A percentile compares a stretch with the other conserved stretches of the same genome.
Conservation (phyloP, 2,113 vertebrate genomes). For the Xenopus laevis region DNA sequence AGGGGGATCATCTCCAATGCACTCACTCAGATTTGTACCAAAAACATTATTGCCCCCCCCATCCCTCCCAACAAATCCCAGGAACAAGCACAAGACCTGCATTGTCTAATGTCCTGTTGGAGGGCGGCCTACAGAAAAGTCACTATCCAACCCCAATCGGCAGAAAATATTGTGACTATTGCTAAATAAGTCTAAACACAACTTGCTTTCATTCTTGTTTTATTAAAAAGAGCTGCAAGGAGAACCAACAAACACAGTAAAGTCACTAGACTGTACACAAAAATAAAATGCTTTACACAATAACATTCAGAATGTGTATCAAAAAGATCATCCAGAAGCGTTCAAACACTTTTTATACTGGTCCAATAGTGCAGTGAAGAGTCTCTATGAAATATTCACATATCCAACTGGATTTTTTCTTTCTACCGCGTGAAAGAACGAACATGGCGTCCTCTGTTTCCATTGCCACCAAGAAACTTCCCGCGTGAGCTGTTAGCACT, state of each 20-base stretch:
- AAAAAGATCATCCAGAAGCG: slow-evolving; percentile 66
- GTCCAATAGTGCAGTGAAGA: slow-evolving; percentile 67
- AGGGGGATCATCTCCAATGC: no score
- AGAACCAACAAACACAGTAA: slow-evolving; percentile 54
- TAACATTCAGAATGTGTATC: slow-evolving; percentile 70
- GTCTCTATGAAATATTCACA: slow-evolving; percentile 51
- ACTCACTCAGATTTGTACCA: no score
- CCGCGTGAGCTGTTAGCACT: slow-evolving; percentile 86
- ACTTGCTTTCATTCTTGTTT: background rate
- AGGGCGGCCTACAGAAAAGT: no score
- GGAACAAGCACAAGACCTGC: no score
- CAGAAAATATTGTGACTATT: no score
- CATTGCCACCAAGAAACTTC: slow-evolving; percentile 90
- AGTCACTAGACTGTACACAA: slow-evolving; percentile 66
- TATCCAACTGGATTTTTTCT: slow-evolving; percentile 47
- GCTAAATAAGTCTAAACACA: no score
- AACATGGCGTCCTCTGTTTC: slow-evolving; percentile 91
- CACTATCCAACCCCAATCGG: no score
- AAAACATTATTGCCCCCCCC: no score
- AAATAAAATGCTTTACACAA: slow-evolving; percentile 73
- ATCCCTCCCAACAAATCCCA: no score
- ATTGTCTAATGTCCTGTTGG: no score
- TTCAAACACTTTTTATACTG: slow-evolving; percentile 55
- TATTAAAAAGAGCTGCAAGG: slow-evolving; percentile 52
- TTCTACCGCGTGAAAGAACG: slow-evolving; percentile 95